These are phyloP conservation scores for Cephalopholis sonnerati DNA, from an alignment of 2,113 vertebrate species.

Conservation along the genomic window DNA sequence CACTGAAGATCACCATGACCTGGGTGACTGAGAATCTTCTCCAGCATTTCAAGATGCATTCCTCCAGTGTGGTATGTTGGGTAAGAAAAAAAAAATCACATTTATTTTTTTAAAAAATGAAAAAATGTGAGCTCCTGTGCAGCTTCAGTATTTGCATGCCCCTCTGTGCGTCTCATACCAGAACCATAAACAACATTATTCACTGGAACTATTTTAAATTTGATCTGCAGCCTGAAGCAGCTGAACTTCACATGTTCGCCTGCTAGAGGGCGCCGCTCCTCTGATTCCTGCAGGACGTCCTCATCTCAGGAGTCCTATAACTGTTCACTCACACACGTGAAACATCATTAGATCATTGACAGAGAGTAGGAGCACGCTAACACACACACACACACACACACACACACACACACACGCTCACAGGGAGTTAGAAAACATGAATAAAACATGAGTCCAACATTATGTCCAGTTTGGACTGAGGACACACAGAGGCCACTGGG, in stretches of 20 bases:
- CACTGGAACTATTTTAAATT: background rate
- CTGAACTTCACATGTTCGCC: background rate
- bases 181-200: background rate
- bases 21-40: too few species aligned
- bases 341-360: conserved; percentile 16
- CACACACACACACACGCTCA: background rate
- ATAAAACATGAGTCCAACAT: conserved; percentile 52
- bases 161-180: background rate
- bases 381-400: conserved; percentile 8
- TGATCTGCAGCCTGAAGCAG: background rate
- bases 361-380: background rate
- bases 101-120: too few species aligned
- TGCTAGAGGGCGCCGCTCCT: conserved; percentile 9
- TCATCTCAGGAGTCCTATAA: conserved; percentile 7
- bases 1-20: too few species aligned
- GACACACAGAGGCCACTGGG: conserved; percentile 43
- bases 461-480: conserved; percentile 40
- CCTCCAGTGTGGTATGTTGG: too few species aligned
- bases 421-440: conserved; percentile 24
- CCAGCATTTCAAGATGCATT: too few species aligned
- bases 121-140: too few species aligned
- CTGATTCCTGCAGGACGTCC: conserved; percentile 1
- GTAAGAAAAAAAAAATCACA: too few species aligned
- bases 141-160: too few species aligned
- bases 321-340: background rate